Evolutionary conservation across 2,113 vertebrate species (phyloP).

Genomic region (Oxygymnocypris stewartii): DNA sequence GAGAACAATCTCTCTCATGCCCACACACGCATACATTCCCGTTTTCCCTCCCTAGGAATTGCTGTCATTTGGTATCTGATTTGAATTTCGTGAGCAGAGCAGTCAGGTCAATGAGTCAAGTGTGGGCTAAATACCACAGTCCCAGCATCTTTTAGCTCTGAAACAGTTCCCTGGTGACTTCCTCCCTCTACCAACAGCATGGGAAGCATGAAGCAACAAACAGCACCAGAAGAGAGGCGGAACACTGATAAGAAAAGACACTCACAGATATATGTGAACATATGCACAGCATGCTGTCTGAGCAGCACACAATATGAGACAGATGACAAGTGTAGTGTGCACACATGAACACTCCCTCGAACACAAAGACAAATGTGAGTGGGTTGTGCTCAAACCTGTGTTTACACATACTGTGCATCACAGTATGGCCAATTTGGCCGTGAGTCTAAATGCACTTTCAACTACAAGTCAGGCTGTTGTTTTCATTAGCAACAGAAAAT

Average conservation of each 20-base stretch:
- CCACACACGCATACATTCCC: background rate
- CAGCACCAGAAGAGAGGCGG: background rate
- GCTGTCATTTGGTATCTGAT: background rate
- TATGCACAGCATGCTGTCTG: background rate
- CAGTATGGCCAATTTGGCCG: background rate
- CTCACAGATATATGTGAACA: background rate
- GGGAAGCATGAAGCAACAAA: slow-evolving; percentile 58
- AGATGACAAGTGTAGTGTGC: background rate
- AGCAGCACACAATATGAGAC: background rate
- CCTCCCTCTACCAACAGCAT: slow-evolving; percentile 51
- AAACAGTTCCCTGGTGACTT: slow-evolving; percentile 30
- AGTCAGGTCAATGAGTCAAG: slow-evolving; percentile 1
- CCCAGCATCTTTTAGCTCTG: background rate
- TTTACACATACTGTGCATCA: too few relatives aligned
- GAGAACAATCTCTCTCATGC: slow-evolving; percentile 5
- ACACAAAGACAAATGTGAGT: background rate
- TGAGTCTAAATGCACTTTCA: background rate
- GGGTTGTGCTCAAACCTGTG: background rate
- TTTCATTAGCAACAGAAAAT: slow-evolving; percentile 20
- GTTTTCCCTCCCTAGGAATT: background rate
- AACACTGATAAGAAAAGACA: background rate
- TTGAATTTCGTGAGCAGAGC: background rate
- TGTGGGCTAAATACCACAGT: slow-evolving; percentile 38
- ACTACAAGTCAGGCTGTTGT: background rate
- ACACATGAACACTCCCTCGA: background rate